These are phyloP conservation scores for Chelonus formosanus DNA, from an alignment of 2,888 invertebrate genomes.

Conservation along the genomic window DNA sequence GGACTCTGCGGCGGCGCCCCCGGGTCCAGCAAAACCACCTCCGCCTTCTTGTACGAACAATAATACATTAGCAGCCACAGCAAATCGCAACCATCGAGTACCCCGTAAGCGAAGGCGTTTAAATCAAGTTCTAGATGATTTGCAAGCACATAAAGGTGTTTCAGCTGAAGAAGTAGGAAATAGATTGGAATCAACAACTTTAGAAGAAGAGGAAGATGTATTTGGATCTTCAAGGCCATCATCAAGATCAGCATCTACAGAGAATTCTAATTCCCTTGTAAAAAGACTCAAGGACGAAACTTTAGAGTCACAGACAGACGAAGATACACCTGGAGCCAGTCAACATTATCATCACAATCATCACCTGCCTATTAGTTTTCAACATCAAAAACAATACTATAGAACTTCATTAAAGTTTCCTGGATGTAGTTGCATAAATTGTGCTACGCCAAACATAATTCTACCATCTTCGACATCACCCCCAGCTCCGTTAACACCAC, in stretches of 20 bases:
- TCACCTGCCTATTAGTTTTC: conserved; percentile 60
- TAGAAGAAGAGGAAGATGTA: conserved; percentile 59
- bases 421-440: conserved; percentile 42
- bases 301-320: conserved; percentile 66
- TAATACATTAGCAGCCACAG: conserved; percentile 71
- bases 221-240: conserved; percentile 59
- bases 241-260: conserved; percentile 44
- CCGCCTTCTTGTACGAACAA: conserved; percentile 68
- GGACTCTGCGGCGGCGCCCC: conserved; percentile 71
- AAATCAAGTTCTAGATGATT: conserved; percentile 82
- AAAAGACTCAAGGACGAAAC: conserved; percentile 58
- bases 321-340: conserved; percentile 40
- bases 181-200: conserved; percentile 44
- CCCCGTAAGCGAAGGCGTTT: conserved; percentile 81
- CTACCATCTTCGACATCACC: conserved; percentile 69
- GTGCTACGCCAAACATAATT: conserved; percentile 55
- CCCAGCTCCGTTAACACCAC: conserved; percentile 63
- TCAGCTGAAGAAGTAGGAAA: conserved; percentile 39
- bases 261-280: conserved; percentile 45
- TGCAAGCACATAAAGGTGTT: conserved; percentile 66
- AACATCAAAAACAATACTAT: conserved; percentile 52
- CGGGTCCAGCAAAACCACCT: conserved; percentile 65
- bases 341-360: conserved; percentile 46
- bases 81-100: conserved; percentile 71
- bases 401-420: conserved; percentile 45